Conservation (phyloP, 2,888 invertebrate species). For the Megamerina dolium region DNA sequence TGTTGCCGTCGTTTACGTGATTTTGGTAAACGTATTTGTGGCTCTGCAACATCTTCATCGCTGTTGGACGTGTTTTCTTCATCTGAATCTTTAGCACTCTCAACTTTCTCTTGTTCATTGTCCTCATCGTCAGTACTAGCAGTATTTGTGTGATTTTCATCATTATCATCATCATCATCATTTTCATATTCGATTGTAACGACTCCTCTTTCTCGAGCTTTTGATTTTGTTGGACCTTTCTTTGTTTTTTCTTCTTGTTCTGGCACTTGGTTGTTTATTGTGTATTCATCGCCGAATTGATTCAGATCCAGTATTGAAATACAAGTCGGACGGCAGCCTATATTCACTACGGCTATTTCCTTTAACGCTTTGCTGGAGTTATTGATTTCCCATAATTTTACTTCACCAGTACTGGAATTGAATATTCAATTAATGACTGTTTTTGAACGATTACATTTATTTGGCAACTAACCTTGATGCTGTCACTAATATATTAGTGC, state of each 20-base stretch:
- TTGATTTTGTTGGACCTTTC: slow-evolving; percentile 8
- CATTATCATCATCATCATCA: slow-evolving; percentile 16
- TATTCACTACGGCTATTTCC: slow-evolving; percentile 55
- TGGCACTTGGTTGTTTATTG: slow-evolving; percentile 13
- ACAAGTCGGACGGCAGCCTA: slow-evolving; percentile 70
- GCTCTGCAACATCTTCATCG: slow-evolving; percentile 9
- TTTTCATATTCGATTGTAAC: slow-evolving; percentile 41
- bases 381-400: slow-evolving; percentile 63
- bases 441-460: not conserved
- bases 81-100: slow-evolving; percentile 9
- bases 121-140: slow-evolving; percentile 4
- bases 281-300: slow-evolving; percentile 29
- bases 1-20: slow-evolving; percentile 18
- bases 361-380: slow-evolving; percentile 41
- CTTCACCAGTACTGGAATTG: slow-evolving; percentile 59
- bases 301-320: slow-evolving; percentile 55
- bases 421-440: slow-evolving; percentile 1
- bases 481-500: slow-evolving; percentile 58
- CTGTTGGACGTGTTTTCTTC: slow-evolving; percentile 4
- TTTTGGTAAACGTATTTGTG: slow-evolving; percentile 17
- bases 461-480: slow-evolving; percentile 55
- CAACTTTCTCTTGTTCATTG: slow-evolving; percentile 10
- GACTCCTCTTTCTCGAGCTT: slow-evolving; percentile 26
- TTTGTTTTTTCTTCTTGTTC: slow-evolving; percentile 7
- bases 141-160: not conserved